These are phyloP conservation scores for Maniola jurtina DNA, from an alignment of 1,140 invertebrate genomes.

Conservation along the genomic window DNA sequence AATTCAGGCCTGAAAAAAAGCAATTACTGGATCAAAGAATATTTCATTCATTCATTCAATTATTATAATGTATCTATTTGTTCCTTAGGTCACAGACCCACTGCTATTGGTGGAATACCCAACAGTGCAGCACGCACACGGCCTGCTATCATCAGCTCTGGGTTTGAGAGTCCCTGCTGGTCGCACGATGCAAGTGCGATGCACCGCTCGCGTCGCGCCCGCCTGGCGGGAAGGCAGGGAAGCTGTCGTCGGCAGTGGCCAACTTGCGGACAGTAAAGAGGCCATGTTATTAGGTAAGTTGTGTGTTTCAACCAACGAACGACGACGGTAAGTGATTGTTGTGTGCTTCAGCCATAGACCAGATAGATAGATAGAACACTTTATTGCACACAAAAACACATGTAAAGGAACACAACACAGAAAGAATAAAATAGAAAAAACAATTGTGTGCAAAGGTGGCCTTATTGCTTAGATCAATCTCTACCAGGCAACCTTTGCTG, in stretches of 20 bases:
- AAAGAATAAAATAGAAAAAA: too few species aligned
- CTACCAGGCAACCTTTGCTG: too few species aligned
- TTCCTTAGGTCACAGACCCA: slow-evolving; percentile 59
- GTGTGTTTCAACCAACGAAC: background rate
- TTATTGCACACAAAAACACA: too few species aligned
- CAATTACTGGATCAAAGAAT: too few species aligned
- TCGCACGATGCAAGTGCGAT: slow-evolving; percentile 66
- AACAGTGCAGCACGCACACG: slow-evolving; percentile 60
- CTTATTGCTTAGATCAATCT: too few species aligned
- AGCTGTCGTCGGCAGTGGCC: slow-evolving; percentile 66
- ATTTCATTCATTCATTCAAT: too few species aligned
- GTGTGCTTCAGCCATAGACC: too few species aligned
- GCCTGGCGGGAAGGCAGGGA: slow-evolving; percentile 72
- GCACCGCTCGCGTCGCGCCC: slow-evolving; percentile 64
- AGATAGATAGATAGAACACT: too few species aligned
- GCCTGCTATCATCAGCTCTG: slow-evolving; percentile 60
- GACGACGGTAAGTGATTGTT: too few species aligned
- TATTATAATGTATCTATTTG: background rate
- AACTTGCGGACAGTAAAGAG: slow-evolving; percentile 70
- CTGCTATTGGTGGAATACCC: slow-evolving; percentile 62
- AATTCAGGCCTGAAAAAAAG: too few species aligned
- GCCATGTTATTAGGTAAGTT: slow-evolving; percentile 69
- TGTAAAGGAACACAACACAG: too few species aligned
- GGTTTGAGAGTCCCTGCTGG: slow-evolving; percentile 63
- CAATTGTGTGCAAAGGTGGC: too few species aligned